Conservation (phyloP, 2,888 invertebrate species). For the Drosophila cyrtoloma region DNA sequence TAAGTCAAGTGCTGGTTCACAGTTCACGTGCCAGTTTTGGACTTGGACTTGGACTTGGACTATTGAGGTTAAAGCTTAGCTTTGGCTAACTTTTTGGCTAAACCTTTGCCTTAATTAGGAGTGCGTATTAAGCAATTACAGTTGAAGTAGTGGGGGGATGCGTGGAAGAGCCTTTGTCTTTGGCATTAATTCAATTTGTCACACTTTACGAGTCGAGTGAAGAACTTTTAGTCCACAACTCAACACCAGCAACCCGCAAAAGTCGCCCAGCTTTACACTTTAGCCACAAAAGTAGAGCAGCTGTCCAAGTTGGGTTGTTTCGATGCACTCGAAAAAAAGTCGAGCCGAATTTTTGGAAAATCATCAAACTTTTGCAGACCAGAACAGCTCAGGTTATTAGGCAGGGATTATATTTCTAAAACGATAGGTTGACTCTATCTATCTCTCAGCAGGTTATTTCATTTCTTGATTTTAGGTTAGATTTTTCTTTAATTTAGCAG, state of each 20-base stretch:
- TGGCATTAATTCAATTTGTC: slow-evolving; percentile 81
- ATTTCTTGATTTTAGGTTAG: too few species aligned
- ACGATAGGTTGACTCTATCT: not conserved
- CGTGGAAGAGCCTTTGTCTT: slow-evolving; percentile 23
- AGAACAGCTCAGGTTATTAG: not conserved
- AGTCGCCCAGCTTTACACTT: slow-evolving; percentile 70
- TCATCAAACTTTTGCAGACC: not conserved
- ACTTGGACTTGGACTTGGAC: slow-evolving; percentile 6
- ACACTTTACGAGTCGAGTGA: slow-evolving; percentile 77
- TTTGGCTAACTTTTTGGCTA: slow-evolving; percentile 18
- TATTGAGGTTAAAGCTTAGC: slow-evolving; percentile 27
- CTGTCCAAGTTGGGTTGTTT: slow-evolving; percentile 38
- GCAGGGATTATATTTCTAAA: not conserved
- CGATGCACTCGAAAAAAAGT: not conserved
- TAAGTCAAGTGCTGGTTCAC: slow-evolving; percentile 77
- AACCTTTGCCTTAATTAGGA: slow-evolving; percentile 61
- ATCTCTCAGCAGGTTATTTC: not conserved
- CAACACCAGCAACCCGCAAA: slow-evolving; percentile 10
- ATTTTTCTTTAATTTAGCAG: too few species aligned
- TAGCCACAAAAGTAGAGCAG: slow-evolving; percentile 75
- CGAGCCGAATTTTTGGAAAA: not conserved
- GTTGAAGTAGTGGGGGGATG: not conserved
- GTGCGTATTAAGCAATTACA: slow-evolving; percentile 82
- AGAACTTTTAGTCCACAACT: slow-evolving; percentile 47
- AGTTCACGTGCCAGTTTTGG: slow-evolving; percentile 55